Percentiles rank a stretch among this genome's conserved stretches.
These are phyloP conservation scores for Cabera pusaria DNA, from an alignment of 2,888 invertebrate genomes.

Conservation along the genomic window DNA sequence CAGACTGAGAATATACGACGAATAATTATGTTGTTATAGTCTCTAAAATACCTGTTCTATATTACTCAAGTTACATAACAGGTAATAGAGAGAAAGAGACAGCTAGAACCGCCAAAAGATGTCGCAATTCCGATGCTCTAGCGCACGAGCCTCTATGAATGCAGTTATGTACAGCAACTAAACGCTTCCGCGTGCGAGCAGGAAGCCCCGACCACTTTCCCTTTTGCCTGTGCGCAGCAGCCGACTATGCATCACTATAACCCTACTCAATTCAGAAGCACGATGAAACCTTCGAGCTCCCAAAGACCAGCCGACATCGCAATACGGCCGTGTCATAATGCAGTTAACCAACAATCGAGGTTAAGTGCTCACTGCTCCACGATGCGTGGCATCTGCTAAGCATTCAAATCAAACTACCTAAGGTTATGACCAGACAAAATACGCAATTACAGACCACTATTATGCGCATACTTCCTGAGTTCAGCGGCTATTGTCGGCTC, in stretches of 20 bases:
- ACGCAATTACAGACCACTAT: slow-evolving; percentile 30
- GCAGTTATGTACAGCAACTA: slow-evolving; percentile 69
- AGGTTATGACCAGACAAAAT: slow-evolving; percentile 48
- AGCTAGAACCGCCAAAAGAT: slow-evolving; percentile 9
- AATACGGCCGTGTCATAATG: slow-evolving; percentile 60
- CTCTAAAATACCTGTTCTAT: no score
- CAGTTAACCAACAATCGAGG: slow-evolving; percentile 75
- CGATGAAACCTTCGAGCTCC: slow-evolving; percentile 26
- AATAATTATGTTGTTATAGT: no score
- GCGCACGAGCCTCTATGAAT: slow-evolving; percentile 42
- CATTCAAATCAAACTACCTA: slow-evolving; percentile 58
- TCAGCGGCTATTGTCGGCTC: slow-evolving; percentile 40
- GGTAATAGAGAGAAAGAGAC: background rate
- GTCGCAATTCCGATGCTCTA: slow-evolving; percentile 34
- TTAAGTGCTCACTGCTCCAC: slow-evolving; percentile 66
- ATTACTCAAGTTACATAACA: slow-evolving; percentile 3
- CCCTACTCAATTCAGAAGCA: slow-evolving; percentile 45
- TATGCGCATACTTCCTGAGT: slow-evolving; percentile 37
- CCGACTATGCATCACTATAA: slow-evolving; percentile 71
- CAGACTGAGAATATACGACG: no score
- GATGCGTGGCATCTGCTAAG: slow-evolving; percentile 69
- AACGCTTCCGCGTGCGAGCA: slow-evolving; percentile 79
- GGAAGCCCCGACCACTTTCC: slow-evolving; percentile 78
- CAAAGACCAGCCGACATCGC: slow-evolving; percentile 29
- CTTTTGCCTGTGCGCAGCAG: slow-evolving; percentile 81